Percentiles rank a stretch among this genome's conserved stretches.
Conservation (phyloP, 1,140 invertebrate genomes). For the Vollenhovia emeryi region DNA sequence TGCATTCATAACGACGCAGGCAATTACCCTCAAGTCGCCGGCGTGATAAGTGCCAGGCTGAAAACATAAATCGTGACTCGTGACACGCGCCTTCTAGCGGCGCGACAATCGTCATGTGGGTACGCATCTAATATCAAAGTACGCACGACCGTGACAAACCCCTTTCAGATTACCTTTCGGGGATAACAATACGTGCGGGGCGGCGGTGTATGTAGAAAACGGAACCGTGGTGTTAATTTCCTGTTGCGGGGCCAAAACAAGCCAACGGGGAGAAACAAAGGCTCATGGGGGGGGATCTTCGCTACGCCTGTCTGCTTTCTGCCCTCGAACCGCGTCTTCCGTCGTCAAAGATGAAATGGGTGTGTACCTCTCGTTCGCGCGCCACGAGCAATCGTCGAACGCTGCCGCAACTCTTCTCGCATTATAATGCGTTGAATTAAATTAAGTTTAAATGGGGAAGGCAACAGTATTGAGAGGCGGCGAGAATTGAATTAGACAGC, state of each 20-base stretch:
- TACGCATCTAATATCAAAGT: conserved; percentile 60
- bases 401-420: neutral
- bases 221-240: conserved; percentile 73
- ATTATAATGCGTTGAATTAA: conserved; percentile 21
- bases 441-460: conserved; percentile 10
- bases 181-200: conserved; percentile 65
- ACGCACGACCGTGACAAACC: conserved; percentile 65
- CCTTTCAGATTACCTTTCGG: conserved; percentile 68
- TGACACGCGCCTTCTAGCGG: conserved; percentile 27
- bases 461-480: neutral
- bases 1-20: conserved; percentile 52
- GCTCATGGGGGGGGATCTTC: conserved; percentile 66
- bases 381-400: conserved; percentile 12
- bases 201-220: conserved; percentile 63
- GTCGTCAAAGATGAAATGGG: conserved; percentile 33
- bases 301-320: conserved; percentile 41
- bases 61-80: conserved; percentile 52
- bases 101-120: conserved; percentile 16
- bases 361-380: conserved; percentile 26
- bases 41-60: conserved; percentile 48
- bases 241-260: conserved; percentile 69
- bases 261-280: conserved; percentile 65
- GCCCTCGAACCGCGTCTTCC: conserved; percentile 30
- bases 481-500: neutral
- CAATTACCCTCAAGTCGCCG: conserved; percentile 42